Base-by-base conservation (phyloP, 1,140 invertebrate genomes). In the Aphelinus atriplicis region DNA sequence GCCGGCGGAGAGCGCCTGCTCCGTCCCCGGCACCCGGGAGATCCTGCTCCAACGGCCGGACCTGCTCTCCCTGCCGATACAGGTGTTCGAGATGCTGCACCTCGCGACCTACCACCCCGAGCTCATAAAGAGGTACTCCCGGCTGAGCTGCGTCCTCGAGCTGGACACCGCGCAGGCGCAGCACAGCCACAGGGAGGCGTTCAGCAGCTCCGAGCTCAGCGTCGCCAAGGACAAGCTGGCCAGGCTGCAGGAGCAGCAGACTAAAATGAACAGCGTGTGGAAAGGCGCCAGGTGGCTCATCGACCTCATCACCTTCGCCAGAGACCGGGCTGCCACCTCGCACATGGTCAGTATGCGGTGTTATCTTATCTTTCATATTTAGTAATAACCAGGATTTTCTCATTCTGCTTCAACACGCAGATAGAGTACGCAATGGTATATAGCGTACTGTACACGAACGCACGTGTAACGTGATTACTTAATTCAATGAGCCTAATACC, bases 81-180 rank as follows among this genome's bases (percentile, higher is more conserved):
- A 95, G 86, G 89, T 91, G n/a, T 95, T 97, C 81, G 97, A 98
- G 90, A 97, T 97, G 93, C 95, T 97, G 58, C 95, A 98, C 81
- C 87, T 97, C 61, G 93, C 92, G 73, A 97, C 96, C 5, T 99
- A 98, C 86, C 96, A 97, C 80, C 91, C 91, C 43, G 93, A 93
- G 69, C 93, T 98, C 45, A 93, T 98, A 6, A 92, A 93, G 79
- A 92, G 95, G 79, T 98, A 98, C 86, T 95, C 95, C 0, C 92
- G 96, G 55, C 87, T 98, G 2, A 97, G 96, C 77, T 97, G 95
- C 80, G 94, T 97, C 46, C 87, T 98, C 42, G 97, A 99, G 86
- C 89, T 98, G 81, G 97, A 98, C 78, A 93, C 95, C 0, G 94
- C 95, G 2, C 90, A 97, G 73, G 97, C 97, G 3, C 96, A 96